Evolutionary conservation across 2,797 vertebrate genomes (phyloP).

Genomic region (Peromyscus melanophrys): DNA sequence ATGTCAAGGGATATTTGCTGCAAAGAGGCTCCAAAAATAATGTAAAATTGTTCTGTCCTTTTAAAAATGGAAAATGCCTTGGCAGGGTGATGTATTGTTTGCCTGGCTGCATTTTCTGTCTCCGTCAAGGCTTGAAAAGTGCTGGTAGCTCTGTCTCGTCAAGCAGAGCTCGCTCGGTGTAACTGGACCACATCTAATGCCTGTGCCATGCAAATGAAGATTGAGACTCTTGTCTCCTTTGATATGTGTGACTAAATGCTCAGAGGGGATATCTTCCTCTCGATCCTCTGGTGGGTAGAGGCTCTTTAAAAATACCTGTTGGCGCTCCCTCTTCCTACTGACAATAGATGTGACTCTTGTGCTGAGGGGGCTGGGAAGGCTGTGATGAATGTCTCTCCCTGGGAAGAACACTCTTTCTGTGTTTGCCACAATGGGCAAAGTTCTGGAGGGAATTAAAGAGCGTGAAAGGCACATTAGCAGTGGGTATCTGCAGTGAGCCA

Average conservation of each 20-base stretch:
- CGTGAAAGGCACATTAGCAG: slow-evolving; percentile 84
- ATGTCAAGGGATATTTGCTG: slow-evolving; percentile 75
- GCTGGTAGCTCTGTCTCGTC: slow-evolving; percentile 73
- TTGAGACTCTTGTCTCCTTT: slow-evolving; percentile 80
- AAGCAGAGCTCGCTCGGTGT: slow-evolving; percentile 72
- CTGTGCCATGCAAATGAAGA: slow-evolving; percentile 82
- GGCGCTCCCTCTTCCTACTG: slow-evolving; percentile 69
- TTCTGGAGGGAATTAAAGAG: slow-evolving; percentile 71
- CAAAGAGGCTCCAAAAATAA: slow-evolving; percentile 61
- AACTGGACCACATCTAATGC: slow-evolving; percentile 87
- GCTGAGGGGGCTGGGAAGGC: neutral
- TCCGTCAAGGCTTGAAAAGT: slow-evolving; percentile 53
- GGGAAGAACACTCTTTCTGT: slow-evolving; percentile 80
- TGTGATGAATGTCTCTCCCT: slow-evolving; percentile 74
- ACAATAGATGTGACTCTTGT: neutral
- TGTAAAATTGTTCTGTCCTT: slow-evolving; percentile 80
- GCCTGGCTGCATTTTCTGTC: slow-evolving; percentile 78
- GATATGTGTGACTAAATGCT: slow-evolving; percentile 85
- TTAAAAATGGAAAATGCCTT: slow-evolving; percentile 70
- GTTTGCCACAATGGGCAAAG: slow-evolving; percentile 74
- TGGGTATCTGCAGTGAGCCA: slow-evolving; percentile 74
- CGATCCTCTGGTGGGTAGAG: slow-evolving; percentile 67
- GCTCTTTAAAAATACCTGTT: slow-evolving; percentile 86
- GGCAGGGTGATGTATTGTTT: slow-evolving; percentile 68
- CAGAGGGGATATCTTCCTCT: slow-evolving; percentile 81